Evolutionary conservation across 1,140 invertebrate genomes (phyloP).

Genomic region (Galleria mellonella): DNA sequence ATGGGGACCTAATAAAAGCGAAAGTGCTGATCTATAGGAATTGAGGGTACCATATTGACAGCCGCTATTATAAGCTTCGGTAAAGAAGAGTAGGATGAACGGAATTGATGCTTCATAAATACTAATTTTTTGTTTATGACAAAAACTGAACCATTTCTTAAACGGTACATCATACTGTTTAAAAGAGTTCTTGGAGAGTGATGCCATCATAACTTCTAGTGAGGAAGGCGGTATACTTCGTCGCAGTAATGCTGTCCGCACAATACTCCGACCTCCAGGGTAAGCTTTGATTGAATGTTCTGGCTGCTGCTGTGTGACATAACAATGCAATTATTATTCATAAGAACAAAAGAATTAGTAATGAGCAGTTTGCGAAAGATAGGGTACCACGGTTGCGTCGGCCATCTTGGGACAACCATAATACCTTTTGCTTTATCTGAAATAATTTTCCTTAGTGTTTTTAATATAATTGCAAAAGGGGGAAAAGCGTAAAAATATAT

Average conservation of each 20-base stretch:
- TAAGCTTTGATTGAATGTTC: background rate
- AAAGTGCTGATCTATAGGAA: background rate
- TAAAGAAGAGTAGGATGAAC: background rate
- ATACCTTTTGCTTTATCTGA: background rate
- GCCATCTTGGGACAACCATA: background rate
- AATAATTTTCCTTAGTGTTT: background rate
- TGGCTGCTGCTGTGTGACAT: background rate
- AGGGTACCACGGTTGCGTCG: slow-evolving; percentile 1
- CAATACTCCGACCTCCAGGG: background rate
- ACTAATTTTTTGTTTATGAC: background rate
- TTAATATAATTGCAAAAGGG: background rate
- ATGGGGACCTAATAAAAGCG: background rate
- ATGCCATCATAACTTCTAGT: background rate
- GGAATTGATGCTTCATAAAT: background rate
- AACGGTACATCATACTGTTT: background rate
- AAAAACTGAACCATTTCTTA: slow-evolving; percentile 1
- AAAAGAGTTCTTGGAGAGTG: background rate
- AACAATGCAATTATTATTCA: too few relatives aligned
- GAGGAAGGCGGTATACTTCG: background rate
- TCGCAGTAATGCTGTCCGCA: background rate
- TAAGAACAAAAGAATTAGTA: background rate
- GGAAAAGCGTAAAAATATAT: background rate
- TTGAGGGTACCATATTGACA: slow-evolving; percentile 1
- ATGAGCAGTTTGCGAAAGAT: background rate
- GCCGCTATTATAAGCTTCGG: background rate